These are phyloP conservation scores for Oscheius sp. DNA, from an alignment of 2,888 invertebrate species.

Conservation along the genomic window DNA sequence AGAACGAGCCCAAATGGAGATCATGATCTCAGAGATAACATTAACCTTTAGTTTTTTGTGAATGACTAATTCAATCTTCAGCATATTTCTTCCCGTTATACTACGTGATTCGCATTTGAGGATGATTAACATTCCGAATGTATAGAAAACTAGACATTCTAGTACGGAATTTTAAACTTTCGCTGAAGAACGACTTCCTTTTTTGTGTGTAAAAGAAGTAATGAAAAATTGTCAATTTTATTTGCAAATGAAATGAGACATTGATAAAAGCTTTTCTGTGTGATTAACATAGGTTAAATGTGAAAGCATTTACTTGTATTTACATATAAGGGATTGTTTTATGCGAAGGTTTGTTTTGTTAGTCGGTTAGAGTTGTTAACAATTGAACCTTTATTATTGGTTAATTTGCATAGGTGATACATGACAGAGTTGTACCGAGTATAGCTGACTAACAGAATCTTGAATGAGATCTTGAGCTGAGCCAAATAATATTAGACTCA, in stretches of 20 bases:
- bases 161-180: too few species aligned
- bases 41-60: too few species aligned
- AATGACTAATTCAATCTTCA: too few species aligned
- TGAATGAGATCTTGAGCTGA: constrained; percentile 17
- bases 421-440: constrained; percentile 31
- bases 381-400: constrained; percentile 34
- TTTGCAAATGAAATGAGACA: neutral
- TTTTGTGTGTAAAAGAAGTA: neutral
- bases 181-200: too few species aligned
- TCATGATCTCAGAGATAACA: too few species aligned
- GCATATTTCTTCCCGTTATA: too few species aligned
- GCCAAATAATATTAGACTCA: constrained; percentile 17
- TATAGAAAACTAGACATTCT: too few species aligned
- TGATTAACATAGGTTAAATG: constrained; percentile 30
- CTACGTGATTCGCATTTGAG: too few species aligned
- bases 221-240: neutral
- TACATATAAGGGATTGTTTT: constrained; percentile 22
- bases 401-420: constrained; percentile 23
- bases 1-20: too few species aligned
- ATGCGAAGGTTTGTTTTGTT: constrained; percentile 16
- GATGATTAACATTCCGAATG: too few species aligned
- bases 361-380: constrained; percentile 27
- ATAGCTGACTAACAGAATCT: constrained; percentile 32
- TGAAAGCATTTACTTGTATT: constrained; percentile 21
- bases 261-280: neutral